Percentiles rank a stretch among this genome's conserved stretches.
These are phyloP conservation scores for Holothuria scabra DNA, from an alignment of 53 echinoderm and acorn worm genomes.

Conservation along the genomic window DNA sequence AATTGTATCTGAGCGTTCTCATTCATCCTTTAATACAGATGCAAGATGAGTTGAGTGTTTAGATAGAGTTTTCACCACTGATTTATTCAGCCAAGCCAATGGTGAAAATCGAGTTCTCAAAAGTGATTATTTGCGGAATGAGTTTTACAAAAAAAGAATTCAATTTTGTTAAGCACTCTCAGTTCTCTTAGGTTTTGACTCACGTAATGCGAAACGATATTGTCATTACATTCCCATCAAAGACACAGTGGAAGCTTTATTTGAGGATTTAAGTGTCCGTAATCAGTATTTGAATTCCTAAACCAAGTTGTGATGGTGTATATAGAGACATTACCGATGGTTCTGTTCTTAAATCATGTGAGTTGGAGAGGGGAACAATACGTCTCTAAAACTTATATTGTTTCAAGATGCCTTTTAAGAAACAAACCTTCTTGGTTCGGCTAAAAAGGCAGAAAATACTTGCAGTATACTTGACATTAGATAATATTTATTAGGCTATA, in stretches of 20 bases:
- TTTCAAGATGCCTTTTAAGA: constrained; percentile 6
- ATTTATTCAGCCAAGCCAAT: background rate
- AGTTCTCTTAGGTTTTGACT: background rate
- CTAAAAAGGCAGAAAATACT: background rate
- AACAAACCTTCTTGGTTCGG: constrained; percentile 8
- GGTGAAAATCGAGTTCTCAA: background rate
- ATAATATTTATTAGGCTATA: background rate
- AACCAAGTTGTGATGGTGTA: background rate
- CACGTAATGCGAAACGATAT: background rate
- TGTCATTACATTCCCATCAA: constrained; percentile 7
- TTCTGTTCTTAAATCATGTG: background rate
- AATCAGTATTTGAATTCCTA: constrained; percentile 8
- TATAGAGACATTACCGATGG: constrained; percentile 18
- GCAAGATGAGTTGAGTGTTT: background rate
- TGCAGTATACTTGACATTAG: background rate
- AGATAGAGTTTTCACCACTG: background rate
- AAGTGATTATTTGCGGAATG: background rate
- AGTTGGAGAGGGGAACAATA: background rate
- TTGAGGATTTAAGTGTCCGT: background rate
- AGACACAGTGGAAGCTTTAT: background rate
- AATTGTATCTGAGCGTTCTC: background rate
- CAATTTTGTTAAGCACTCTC: background rate
- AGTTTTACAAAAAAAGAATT: background rate
- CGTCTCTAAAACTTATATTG: background rate
- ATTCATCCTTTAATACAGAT: background rate